Evolutionary conservation across 2,113 vertebrate genomes (phyloP), one percentile per base, ranked within the genome.

Genomic region (Empidonax alnorum): DNA sequence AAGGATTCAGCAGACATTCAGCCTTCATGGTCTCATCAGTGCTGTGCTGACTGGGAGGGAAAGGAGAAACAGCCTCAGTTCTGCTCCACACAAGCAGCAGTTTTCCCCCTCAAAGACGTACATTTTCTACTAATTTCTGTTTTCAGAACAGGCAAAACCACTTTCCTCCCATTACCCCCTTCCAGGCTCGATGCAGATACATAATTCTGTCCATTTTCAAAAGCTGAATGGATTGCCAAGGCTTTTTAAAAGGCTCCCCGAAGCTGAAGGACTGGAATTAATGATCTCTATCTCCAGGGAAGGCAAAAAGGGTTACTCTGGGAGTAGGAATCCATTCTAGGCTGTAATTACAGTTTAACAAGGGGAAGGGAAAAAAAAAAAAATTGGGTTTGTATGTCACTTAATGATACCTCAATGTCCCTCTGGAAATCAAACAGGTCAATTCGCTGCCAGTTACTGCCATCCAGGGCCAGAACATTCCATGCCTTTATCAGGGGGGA

Each of bases 401-500:
- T 95, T 93, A 95, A 96, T 96, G 90, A 95, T 98, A 99, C 99
- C 99, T 99, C 99, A 58, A 99, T 99, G 93, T 99, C 99, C 97
- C 99, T 99, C 98, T 99, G 99, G 98, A 99, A 99, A 98, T 99
- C 98, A 97, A 99, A 99, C 95, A 99, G 98, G 98, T 99, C 99
- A 85, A 99, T 99, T 86, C 99, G 96, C 93, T 99, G 99, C 99
- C 99, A 99, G 98, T 99, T 99, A 93, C 99, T 99, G 94, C 99
- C 99, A 97, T 99, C 99, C 97, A 99, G 97, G 87, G 99, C 99
- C 97, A 99, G 98, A 92, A 99, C 99, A 91, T 99, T 99, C 99
- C 99, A 99, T 53, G 99, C 99, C 99, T 99, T 71, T 72, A 97
- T 84, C 6, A 2, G 86, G 92, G 89, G 94, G 46, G 21, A 87